phyloP scores from a whole-genome alignment of 2,113 vertebrate species.

The Istiophorus platypterus region DNA sequence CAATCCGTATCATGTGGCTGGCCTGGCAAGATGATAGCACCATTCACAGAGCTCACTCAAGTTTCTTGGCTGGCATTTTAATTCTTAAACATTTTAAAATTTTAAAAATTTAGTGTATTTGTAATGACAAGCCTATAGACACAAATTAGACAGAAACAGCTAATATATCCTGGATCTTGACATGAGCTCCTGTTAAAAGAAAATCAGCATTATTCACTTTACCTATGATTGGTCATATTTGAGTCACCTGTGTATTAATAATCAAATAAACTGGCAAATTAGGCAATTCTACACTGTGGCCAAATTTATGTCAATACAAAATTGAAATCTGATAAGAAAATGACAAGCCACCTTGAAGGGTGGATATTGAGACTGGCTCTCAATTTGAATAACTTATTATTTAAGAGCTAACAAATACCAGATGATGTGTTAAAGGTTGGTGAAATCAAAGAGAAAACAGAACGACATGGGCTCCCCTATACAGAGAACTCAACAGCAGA shows the following conservation, averaged over 20 bases:
- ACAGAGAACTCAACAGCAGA: neutral
- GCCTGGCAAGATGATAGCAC: neutral
- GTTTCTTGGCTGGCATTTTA: neutral
- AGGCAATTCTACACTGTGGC: neutral
- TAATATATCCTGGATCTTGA: no score
- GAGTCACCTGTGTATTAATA: neutral
- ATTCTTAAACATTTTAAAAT: neutral
- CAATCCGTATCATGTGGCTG: neutral
- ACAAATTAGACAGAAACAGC: no score
- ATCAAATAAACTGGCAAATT: neutral
- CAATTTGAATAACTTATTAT: neutral
- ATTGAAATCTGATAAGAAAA: neutral
- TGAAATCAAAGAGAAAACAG: neutral
- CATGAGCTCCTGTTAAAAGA: no score
- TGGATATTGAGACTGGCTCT: neutral
- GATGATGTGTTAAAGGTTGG: neutral
- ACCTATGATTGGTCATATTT: no score
- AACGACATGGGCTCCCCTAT: neutral
- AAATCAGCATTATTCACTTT: no score
- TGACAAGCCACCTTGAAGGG: neutral
- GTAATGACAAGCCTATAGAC: no score
- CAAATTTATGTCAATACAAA: neutral
- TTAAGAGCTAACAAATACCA: slow-evolving; percentile 3
- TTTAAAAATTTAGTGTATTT: no score
- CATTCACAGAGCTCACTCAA: neutral